Conservation (phyloP, 2,113 vertebrate species). For the Candoia aspera region DNA sequence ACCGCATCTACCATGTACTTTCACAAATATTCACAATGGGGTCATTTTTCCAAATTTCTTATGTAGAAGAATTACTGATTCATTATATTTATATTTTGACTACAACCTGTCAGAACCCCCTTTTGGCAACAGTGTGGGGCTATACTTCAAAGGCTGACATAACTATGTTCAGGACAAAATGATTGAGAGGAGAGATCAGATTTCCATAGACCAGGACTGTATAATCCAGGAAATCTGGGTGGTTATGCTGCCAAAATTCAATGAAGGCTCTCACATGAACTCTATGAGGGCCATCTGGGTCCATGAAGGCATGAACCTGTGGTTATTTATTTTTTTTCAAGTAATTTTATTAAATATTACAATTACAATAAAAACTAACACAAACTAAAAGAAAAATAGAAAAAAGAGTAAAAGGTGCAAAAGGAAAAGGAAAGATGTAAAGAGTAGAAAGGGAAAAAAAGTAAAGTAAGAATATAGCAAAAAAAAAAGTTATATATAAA, state of each 20-base stretch:
- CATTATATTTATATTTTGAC: background rate
- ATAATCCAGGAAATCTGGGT: background rate
- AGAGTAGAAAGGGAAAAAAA: too few relatives aligned
- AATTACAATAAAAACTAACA: too few relatives aligned
- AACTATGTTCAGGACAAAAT: background rate
- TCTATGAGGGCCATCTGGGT: background rate
- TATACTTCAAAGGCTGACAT: background rate
- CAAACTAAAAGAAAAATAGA: too few relatives aligned
- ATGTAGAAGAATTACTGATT: background rate
- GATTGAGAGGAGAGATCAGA: background rate
- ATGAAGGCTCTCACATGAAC: background rate
- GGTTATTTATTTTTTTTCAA: background rate
- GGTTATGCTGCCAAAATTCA: background rate
- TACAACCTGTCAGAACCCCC: background rate
- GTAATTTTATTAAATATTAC: too few relatives aligned
- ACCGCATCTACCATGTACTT: background rate
- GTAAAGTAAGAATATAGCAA: too few relatives aligned
- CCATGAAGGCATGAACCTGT: background rate
- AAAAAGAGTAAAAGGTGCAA: too few relatives aligned
- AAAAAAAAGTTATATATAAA: too few relatives aligned
- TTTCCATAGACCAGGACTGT: background rate
- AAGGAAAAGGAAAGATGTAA: too few relatives aligned
- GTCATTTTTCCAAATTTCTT: background rate
- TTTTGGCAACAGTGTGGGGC: background rate
- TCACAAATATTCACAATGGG: background rate